Evolutionary conservation across 2,113 vertebrate genomes (phyloP), one percentile per base, ranked within the genome.

Genomic region (Eurystomus gularis): DNA sequence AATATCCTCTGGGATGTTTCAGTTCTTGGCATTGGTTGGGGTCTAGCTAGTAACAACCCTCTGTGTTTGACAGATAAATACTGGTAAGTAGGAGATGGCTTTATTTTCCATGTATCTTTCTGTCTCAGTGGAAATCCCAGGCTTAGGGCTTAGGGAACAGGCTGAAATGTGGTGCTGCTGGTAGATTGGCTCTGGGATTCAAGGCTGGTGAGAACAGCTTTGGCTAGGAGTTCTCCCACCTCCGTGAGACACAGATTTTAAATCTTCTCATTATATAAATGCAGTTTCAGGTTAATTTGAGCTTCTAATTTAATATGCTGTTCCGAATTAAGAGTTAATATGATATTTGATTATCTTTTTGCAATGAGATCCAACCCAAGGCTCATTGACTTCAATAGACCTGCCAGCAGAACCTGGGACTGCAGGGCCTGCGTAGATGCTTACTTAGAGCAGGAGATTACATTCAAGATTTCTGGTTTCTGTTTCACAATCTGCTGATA

Each of bases 201-300:
- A 46, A 39, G 44, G 64, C 69, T 81, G 51, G 13, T 49, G 83
- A 82, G 54, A 86, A n/a, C 0, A 3, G 64, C 64, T 81, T 88
- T 88, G 90, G 48, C 55, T 58, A 93, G 61, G 57, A 90, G 46
- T 35, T 92, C 83, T 94, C 57, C 35, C 61, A 93, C 76, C 49
- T 96, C 72, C 57, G 4, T 57, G 66, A 90, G 81, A 61, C 49
- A 62, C 48, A 86, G 75, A 86, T 96, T 96, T 96, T 88, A 80
- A 94, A 78, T 73, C 82, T 92, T 69, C 69, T 86, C 64, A 77
- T 96, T 91, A 90, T 75, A 97, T 81, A 92, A 96, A 96, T 79
- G 92, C 86, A 86, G 83, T 95, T 96, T 79, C 89, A 96, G 93
- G 91, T 96, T 97, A 94, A 96, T 96, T 95, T 44, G 62, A 94